These are phyloP conservation scores for Pluvianellus socialis DNA, from an alignment of 2,113 vertebrate genomes.

Conservation along the genomic window DNA sequence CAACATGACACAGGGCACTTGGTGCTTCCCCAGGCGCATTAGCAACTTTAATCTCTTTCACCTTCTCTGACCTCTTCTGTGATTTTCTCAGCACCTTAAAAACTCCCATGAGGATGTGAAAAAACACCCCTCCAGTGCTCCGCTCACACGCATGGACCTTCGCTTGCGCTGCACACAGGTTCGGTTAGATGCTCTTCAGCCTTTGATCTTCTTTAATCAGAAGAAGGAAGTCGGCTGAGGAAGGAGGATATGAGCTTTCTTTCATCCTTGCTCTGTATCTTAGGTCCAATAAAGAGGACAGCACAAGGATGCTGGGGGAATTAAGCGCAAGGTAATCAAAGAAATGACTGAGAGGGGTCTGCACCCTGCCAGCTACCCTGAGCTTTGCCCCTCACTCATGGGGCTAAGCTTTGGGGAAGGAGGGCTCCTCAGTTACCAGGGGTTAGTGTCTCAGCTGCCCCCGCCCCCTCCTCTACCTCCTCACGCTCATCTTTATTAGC, in stretches of 20 bases:
- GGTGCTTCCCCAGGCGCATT: not conserved
- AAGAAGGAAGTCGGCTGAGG: not conserved
- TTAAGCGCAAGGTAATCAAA: constrained; percentile 22
- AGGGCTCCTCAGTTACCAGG: constrained; percentile 3
- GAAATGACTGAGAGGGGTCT: constrained; percentile 11
- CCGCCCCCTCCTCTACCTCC: constrained; percentile 15
- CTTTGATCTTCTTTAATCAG: constrained; percentile 48
- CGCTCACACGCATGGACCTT: not conserved
- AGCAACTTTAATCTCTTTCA: not conserved
- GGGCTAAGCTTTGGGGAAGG: not conserved
- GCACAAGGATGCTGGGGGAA: not conserved
- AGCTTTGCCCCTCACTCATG: not conserved
- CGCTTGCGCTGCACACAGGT: not conserved
- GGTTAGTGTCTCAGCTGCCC: constrained; percentile 30
- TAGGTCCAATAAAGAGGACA: constrained; percentile 11
- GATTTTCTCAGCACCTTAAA: not conserved
- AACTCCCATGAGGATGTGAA: not conserved
- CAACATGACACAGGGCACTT: not conserved
- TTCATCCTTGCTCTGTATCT: constrained; percentile 21
- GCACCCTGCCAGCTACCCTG: constrained; percentile 3
- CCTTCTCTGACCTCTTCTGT: not conserved
- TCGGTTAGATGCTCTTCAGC: not conserved
- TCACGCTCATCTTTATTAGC: constrained; percentile 63
- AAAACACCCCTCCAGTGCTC: not conserved
- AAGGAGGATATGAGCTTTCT: not conserved